Evolutionary conservation across 2,797 vertebrate genomes (phyloP).

Genomic region (Urosaurus nigricauda): DNA sequence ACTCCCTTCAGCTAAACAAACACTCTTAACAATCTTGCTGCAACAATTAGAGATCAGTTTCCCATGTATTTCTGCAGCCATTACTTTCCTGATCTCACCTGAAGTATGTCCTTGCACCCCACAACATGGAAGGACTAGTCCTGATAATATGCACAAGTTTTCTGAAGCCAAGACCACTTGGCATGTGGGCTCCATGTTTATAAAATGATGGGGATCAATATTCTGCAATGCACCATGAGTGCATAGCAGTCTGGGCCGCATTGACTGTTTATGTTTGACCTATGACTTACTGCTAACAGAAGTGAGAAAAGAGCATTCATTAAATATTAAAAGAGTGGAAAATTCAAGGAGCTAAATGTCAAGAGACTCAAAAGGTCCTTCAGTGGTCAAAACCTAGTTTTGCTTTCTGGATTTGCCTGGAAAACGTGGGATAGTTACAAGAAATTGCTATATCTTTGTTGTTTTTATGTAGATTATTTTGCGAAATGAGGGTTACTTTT

Average conservation of each 20-base stretch:
- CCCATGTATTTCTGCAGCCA: neutral
- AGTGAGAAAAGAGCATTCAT: neutral
- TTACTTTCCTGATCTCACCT: neutral
- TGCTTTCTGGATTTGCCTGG: neutral
- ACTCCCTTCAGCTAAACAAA: neutral
- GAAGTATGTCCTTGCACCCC: neutral
- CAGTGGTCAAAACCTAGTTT: neutral
- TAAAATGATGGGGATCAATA: no score
- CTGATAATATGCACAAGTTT: neutral
- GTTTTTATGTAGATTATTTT: no score
- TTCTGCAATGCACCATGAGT: no score
- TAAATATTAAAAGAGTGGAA: neutral
- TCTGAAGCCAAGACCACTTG: neutral
- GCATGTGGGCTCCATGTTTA: neutral
- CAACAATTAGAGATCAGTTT: no score
- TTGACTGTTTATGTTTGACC: neutral
- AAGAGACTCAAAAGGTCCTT: neutral
- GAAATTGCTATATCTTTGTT: neutral
- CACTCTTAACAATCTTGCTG: neutral
- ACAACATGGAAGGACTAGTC: neutral
- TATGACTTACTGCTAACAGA: slow-evolving; percentile 9
- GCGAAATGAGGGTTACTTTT: neutral
- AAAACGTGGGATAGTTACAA: neutral
- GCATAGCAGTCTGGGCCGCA: neutral
- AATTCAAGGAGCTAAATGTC: slow-evolving; percentile 1